Conservation (phyloP, 2,888 invertebrate species). For the Luperina testacea region DNA sequence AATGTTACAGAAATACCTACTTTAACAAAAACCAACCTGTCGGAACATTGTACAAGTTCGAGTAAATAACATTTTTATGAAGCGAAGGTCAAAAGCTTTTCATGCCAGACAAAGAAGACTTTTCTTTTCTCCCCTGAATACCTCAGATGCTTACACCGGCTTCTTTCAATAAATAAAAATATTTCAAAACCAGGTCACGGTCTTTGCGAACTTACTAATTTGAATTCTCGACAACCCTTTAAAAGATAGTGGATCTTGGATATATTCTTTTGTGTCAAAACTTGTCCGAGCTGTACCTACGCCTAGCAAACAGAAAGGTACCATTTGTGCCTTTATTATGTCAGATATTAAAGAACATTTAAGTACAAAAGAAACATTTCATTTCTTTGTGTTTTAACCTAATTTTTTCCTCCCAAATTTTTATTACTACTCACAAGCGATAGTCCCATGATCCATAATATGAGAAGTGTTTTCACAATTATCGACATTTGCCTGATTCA, state of each 20-base stretch:
- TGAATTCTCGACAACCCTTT: constrained; percentile 26
- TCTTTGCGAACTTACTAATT: constrained; percentile 17
- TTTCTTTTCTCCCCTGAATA: constrained; percentile 6
- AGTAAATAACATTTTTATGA: not conserved
- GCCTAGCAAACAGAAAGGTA: constrained; percentile 3
- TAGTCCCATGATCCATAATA: not conserved
- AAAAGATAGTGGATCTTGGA: constrained; percentile 5
- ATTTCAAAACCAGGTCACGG: constrained; percentile 28
- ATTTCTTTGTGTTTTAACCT: not conserved
- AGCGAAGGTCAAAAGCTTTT: constrained; percentile 20
- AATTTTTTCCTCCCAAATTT: not conserved
- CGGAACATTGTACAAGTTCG: not conserved
- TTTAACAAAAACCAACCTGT: constrained; percentile 6
- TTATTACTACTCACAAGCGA: not conserved
- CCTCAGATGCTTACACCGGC: not conserved
- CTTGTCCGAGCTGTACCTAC: not conserved
- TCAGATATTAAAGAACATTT: too few relatives aligned
- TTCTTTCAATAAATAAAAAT: constrained; percentile 9
- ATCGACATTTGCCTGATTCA: not conserved
- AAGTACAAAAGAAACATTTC: not conserved
- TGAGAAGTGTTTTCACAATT: not conserved
- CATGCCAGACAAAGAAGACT: constrained; percentile 18
- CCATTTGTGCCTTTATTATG: constrained; percentile 2
- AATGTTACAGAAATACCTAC: not conserved
- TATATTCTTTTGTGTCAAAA: constrained; percentile 22